These are phyloP conservation scores for Caenorhabditis sinica DNA, from an alignment of 2,888 invertebrate species.

Conservation along the genomic window DNA sequence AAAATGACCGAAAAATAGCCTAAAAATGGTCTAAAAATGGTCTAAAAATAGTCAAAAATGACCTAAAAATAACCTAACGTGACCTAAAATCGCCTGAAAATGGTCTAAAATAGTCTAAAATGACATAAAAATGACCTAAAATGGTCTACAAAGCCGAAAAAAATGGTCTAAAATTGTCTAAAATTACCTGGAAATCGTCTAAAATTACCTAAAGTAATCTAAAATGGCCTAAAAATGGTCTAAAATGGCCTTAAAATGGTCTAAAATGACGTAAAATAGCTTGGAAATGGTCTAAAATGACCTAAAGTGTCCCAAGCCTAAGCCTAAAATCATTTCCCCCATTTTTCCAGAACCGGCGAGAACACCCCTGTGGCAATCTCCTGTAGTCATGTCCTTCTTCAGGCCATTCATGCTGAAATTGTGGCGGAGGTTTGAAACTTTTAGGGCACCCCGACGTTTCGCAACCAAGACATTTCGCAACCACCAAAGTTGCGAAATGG, in stretches of 20 bases:
- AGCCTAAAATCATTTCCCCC: slow-evolving; percentile 2
- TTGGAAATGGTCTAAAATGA: background rate
- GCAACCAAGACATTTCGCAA: too few species aligned
- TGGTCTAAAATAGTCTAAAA: too few species aligned
- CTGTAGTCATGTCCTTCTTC: slow-evolving; percentile 65
- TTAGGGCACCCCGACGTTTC: too few species aligned
- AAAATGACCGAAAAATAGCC: too few species aligned
- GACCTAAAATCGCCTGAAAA: too few species aligned
- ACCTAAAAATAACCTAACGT: background rate
- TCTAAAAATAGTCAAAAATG: background rate
- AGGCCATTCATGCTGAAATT: slow-evolving; percentile 50
- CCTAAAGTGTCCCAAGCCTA: background rate
- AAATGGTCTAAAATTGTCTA: too few species aligned
- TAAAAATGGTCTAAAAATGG: background rate
- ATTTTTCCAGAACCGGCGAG: slow-evolving; percentile 64
- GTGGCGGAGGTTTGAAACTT: slow-evolving; percentile 4
- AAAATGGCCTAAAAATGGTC: too few species aligned
- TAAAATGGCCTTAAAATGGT: background rate
- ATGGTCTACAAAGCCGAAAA: background rate
- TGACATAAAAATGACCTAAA: background rate
- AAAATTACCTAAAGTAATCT: background rate
- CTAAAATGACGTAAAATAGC: background rate
- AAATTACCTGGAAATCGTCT: background rate
- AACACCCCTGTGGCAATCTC: slow-evolving; percentile 67
- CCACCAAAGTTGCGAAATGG: too few species aligned